Evolutionary conservation across 1,140 invertebrate genomes (phyloP).

Genomic region (Aphelenchoides fujianensis): DNA sequence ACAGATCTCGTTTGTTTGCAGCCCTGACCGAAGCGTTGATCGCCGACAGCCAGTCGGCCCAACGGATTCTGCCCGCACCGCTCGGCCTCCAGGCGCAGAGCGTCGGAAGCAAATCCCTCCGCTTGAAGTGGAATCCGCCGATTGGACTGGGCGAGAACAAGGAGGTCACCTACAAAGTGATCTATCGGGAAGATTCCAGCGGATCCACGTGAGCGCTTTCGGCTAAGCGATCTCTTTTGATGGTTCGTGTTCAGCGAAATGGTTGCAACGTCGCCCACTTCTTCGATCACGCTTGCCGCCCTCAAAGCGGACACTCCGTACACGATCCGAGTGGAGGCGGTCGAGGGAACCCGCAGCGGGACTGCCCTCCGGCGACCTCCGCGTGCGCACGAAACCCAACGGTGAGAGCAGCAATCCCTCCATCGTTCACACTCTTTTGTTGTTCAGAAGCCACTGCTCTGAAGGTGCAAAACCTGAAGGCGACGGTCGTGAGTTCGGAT

Average conservation of each 20-base stretch:
- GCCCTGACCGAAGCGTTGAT: constrained; percentile 16
- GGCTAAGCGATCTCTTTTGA: background rate
- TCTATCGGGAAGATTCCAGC: constrained; percentile 41
- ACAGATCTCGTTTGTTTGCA: background rate
- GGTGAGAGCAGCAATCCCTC: constrained; percentile 14
- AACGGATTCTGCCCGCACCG: background rate
- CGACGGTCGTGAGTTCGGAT: constrained; percentile 41
- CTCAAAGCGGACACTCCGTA: constrained; percentile 36
- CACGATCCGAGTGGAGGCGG: constrained; percentile 34
- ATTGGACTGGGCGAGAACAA: constrained; percentile 18
- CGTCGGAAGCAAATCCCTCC: constrained; percentile 10
- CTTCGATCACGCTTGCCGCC: constrained; percentile 21
- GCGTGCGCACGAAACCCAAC: constrained; percentile 29
- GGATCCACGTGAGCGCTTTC: background rate
- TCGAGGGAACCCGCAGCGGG: constrained; percentile 28
- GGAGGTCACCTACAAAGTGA: constrained; percentile 33
- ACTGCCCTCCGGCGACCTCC: constrained; percentile 30
- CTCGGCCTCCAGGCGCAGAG: constrained; percentile 12
- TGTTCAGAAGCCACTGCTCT: constrained; percentile 30
- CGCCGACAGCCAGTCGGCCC: background rate
- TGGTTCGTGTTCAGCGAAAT: constrained; percentile 45
- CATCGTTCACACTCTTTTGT: background rate
- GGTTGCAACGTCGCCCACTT: constrained; percentile 26
- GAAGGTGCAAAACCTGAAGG: constrained; percentile 40
- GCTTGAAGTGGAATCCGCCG: constrained; percentile 44